A percentile compares a stretch with the other conserved stretches of the same genome.
These are phyloP conservation scores for Caenorhabditis briggsae DNA, from an alignment of 1,140 invertebrate species.

Conservation along the genomic window DNA sequence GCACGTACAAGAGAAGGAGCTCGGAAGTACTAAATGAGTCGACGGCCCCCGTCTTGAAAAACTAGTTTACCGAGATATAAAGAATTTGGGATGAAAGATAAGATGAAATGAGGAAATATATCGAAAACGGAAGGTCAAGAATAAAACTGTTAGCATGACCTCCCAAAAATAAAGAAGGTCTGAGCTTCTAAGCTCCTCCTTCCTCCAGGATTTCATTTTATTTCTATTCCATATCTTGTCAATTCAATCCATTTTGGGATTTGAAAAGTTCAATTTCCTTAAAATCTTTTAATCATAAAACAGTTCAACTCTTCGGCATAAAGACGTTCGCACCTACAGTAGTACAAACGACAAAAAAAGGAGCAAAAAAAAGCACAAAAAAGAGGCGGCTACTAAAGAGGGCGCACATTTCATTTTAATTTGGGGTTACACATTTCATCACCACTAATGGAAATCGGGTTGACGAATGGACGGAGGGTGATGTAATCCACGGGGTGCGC, in stretches of 20 bases:
- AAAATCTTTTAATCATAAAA: no score
- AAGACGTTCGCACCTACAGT: neutral
- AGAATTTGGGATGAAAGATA: neutral
- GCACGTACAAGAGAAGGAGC: neutral
- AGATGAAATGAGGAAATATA: no score
- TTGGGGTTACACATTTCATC: conserved; percentile 54
- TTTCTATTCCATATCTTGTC: no score
- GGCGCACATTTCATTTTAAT: conserved; percentile 45
- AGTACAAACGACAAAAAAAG: neutral
- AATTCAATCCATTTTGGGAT: no score
- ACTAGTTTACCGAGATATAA: neutral
- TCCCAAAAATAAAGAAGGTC: no score
- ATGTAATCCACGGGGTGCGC: conserved; percentile 26
- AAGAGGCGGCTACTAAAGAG: neutral
- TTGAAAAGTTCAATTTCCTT: no score
- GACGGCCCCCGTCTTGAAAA: neutral
- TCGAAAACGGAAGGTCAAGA: no score
- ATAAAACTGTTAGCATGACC: no score
- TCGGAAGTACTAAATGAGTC: conserved; percentile 35
- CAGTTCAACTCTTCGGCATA: no score
- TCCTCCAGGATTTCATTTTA: no score
- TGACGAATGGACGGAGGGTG: conserved; percentile 23
- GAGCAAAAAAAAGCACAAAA: neutral
- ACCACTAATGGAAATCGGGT: conserved; percentile 53
- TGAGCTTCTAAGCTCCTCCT: no score